Base-by-base conservation (phyloP, 2,797 vertebrate genomes). In the Sparidentex hasta region DNA sequence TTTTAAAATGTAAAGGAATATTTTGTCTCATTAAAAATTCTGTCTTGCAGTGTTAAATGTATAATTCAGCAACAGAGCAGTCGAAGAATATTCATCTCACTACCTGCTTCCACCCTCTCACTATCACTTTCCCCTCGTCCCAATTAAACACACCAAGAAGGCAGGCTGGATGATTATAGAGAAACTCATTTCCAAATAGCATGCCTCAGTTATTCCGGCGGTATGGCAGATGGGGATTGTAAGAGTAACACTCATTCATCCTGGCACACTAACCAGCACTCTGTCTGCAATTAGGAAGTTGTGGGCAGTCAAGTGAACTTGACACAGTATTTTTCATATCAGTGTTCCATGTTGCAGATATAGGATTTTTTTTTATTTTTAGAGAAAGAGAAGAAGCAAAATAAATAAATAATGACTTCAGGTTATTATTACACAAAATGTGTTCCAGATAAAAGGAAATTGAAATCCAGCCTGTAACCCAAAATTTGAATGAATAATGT, bases 401-500 rank as follows among this genome's bases (percentile, higher is more conserved):
- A 65, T 69, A 33, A 33, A 68, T 27, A 27, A 27, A 27, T 27
- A 27, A 76, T 50, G 1, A 69, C 78, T 74, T 47, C 20, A 77
- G 71, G 82, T 82, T 83, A 82, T 72, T 71, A 88, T 86, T 77
- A 87, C 79, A 72, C 25, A 80, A 69, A 87, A 69, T 76, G 44
- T 82, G 52, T 78, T 82, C 5, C 41, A 82, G 80, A 81, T 78
- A 83, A 81, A 82, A 82, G 44, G 17, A 76, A 85, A 83, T 70
- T 86, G 81, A 89, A 91, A 85, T 78, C 59, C 68, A 81, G 46
- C 54, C 71, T 56, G 27, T 81, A 72, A 87, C 82, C 59, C 43
- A 23, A 38, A 79, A 76, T 81, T 82, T 83, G 43, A 92, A 85
- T 85, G 82, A 84, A 81, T 88, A 65, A 84, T 89, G 65, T 78